Evolutionary conservation across 2,888 invertebrate species (phyloP).

Genomic region (Lasioglossum morio): DNA sequence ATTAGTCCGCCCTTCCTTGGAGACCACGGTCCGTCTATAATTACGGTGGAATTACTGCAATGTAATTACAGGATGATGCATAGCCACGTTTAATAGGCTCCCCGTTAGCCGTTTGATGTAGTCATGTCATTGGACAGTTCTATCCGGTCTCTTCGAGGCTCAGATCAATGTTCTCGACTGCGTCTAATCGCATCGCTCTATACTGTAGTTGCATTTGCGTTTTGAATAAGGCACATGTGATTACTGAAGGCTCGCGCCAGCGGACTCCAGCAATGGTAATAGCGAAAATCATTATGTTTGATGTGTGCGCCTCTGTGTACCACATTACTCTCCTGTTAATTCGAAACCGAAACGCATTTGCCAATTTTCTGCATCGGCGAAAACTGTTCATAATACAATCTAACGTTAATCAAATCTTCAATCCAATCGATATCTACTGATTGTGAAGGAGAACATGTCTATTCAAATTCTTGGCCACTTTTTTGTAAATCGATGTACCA

Average conservation of each 20-base stretch:
- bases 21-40: slow-evolving; percentile 26
- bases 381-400: no score
- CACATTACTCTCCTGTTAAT: not conserved
- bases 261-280: not conserved
- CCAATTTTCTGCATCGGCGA: not conserved
- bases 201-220: slow-evolving; percentile 31
- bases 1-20: not conserved
- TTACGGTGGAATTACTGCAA: slow-evolving; percentile 42
- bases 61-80: slow-evolving; percentile 48
- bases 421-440: no score
- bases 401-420: not conserved
- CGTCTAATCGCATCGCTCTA: slow-evolving; percentile 48
- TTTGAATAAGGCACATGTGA: not conserved
- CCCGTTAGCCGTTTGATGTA: slow-evolving; percentile 52
- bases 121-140: slow-evolving; percentile 50
- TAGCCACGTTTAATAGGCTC: slow-evolving; percentile 52
- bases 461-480: no score
- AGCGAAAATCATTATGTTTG: not conserved
- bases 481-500: not conserved
- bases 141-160: slow-evolving; percentile 43
- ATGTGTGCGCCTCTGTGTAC: not conserved
- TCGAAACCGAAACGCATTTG: not conserved
- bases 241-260: not conserved
- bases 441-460: no score
- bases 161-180: slow-evolving; percentile 42